Percentiles rank a stretch among this genome's conserved stretches.
Conservation (phyloP, 2,797 vertebrate genomes). For the Capromys pilorides region DNA sequence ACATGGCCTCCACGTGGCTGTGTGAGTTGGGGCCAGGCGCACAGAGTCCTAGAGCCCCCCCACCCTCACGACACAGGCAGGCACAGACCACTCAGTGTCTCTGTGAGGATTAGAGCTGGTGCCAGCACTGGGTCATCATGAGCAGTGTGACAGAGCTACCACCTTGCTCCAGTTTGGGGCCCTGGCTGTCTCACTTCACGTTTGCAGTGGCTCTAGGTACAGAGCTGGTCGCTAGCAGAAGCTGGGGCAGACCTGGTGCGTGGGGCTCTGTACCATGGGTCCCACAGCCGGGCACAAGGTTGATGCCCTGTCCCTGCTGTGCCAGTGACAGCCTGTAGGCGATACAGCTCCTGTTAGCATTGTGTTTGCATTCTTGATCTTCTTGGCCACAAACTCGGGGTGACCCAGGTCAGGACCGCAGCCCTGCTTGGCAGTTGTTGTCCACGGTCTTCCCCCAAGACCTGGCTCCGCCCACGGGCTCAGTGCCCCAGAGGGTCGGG, state of each 20-base stretch:
- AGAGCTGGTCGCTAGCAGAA: background rate
- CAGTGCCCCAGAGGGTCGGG: no score
- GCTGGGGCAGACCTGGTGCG: no score
- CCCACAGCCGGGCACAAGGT: background rate
- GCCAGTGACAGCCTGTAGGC: background rate
- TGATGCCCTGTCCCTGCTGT: fast-evolving
- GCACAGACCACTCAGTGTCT: fast-evolving
- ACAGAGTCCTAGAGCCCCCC: background rate
- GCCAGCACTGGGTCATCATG: fast-evolving
- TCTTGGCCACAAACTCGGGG: background rate
- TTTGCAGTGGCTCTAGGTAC: background rate
- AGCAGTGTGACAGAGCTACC: no score
- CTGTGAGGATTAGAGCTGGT: background rate
- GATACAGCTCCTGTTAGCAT: background rate
- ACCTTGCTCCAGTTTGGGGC: background rate
- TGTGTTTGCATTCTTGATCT: background rate
- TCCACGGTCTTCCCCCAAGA: background rate
- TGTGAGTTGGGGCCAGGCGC: background rate
- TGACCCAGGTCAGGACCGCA: background rate
- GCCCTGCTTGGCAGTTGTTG: background rate
- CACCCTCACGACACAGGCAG: background rate
- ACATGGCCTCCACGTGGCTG: background rate
- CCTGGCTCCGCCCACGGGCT: background rate
- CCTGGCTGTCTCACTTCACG: background rate
- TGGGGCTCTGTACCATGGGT: fast-evolving